Evolutionary conservation across 2,888 invertebrate genomes (phyloP).

Genomic region (Diarsia mendica): DNA sequence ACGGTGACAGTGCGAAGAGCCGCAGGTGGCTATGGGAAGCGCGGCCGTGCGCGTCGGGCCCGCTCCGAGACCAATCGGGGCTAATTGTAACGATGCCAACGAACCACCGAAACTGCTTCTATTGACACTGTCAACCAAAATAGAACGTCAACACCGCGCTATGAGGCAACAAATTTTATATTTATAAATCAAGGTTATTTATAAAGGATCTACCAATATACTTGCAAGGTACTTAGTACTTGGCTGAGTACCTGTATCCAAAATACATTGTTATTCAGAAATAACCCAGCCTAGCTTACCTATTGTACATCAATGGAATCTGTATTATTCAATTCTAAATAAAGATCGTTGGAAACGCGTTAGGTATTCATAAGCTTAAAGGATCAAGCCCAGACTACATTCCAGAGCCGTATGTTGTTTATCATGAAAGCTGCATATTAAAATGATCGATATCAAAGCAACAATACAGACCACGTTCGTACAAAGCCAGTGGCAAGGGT

Average conservation of each 20-base stretch:
- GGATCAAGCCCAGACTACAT: slow-evolving; percentile 53
- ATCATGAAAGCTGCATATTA: slow-evolving; percentile 53
- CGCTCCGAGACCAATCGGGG: slow-evolving; percentile 87
- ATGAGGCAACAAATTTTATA: slow-evolving; percentile 25
- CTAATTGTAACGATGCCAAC: slow-evolving; percentile 84
- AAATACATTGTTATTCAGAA: slow-evolving; percentile 24
- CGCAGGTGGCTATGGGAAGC: slow-evolving; percentile 89
- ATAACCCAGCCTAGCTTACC: slow-evolving; percentile 10
- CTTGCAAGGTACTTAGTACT: not conserved
- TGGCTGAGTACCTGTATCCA: not conserved
- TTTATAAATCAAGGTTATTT: slow-evolving; percentile 14
- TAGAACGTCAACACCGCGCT: slow-evolving; percentile 41
- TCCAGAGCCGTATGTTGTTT: slow-evolving; percentile 54
- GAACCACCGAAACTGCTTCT: slow-evolving; percentile 68
- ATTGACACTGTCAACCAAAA: slow-evolving; percentile 65
- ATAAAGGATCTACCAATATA: not conserved
- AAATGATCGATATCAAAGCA: slow-evolving; percentile 56
- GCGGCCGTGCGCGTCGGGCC: slow-evolving; percentile 88
- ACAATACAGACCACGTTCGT: slow-evolving; percentile 42
- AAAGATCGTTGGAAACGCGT: slow-evolving; percentile 40
- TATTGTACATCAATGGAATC: slow-evolving; percentile 38
- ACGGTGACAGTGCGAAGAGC: slow-evolving; percentile 77
- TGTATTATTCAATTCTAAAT: slow-evolving; percentile 48
- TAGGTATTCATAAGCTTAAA: slow-evolving; percentile 55
- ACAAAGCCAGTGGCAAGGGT: slow-evolving; percentile 24